Conservation (phyloP, 2,113 vertebrate genomes). For the Pygoscelis antarcticus region DNA sequence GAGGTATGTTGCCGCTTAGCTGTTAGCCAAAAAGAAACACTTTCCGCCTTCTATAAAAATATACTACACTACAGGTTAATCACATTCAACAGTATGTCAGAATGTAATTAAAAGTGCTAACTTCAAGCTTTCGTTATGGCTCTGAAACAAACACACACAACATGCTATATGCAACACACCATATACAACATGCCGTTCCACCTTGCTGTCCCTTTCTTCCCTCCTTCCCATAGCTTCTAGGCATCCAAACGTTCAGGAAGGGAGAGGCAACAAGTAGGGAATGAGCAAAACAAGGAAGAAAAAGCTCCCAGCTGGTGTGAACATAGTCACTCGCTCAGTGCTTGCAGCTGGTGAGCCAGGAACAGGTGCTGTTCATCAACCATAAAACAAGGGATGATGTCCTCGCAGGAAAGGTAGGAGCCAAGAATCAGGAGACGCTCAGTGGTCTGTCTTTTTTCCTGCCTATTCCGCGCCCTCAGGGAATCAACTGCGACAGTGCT, state of each 20-base stretch:
- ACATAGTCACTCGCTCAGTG: not conserved
- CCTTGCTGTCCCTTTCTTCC: not conserved
- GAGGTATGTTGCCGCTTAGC: not conserved
- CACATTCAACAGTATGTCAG: not conserved
- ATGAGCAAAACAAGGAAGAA: not conserved
- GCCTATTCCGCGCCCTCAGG: not conserved
- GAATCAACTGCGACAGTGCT: not conserved
- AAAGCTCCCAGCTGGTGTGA: not conserved
- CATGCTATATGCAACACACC: not conserved
- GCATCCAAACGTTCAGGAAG: not conserved
- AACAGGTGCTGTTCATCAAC: not conserved
- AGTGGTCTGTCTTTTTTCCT: not conserved
- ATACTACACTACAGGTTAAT: not conserved
- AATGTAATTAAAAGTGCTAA: not conserved
- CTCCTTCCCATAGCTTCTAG: not conserved
- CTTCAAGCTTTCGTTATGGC: not conserved
- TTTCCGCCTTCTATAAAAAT: not conserved
- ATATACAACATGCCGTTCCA: not conserved
- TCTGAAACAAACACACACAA: not conserved
- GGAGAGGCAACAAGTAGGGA: rapidly evolving
- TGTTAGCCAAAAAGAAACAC: not conserved
- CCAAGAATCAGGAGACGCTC: not conserved
- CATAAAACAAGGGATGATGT: not conserved
- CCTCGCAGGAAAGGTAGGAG: not conserved
- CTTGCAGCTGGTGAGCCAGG: not conserved